phyloP scores from a whole-genome alignment of 1,140 invertebrate genomes.

The Lordiphosa collinella region DNA sequence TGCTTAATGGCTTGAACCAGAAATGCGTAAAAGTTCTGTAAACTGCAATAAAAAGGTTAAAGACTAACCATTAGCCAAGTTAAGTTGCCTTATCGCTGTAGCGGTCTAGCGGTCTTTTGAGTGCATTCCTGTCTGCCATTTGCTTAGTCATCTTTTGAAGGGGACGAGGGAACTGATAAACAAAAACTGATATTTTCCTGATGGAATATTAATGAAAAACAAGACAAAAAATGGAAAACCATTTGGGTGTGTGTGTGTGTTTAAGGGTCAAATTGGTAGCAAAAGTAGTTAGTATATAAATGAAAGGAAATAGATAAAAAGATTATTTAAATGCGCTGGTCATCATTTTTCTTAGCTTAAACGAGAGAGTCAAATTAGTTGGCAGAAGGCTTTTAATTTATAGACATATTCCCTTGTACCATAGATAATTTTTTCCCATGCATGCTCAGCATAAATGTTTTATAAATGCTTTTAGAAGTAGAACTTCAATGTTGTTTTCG shows the following conservation, averaged over 20 bases:
- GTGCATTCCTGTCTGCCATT: constrained; percentile 30
- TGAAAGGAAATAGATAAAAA: too few relatives aligned
- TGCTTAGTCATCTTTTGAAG: constrained; percentile 53
- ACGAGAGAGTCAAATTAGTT: too few relatives aligned
- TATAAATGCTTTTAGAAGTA: too few relatives aligned
- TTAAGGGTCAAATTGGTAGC: constrained; percentile 63
- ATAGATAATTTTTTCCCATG: too few relatives aligned
- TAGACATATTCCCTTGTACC: too few relatives aligned
- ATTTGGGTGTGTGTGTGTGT: constrained; percentile 1
- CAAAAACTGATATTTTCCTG: constrained; percentile 29
- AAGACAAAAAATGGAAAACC: constrained; percentile 5
- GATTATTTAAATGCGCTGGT: too few relatives aligned
- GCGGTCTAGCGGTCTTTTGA: background rate
- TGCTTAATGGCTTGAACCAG: constrained; percentile 10
- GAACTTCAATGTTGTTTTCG: too few relatives aligned
- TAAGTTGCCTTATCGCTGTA: constrained; percentile 34
- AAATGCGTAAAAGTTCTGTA: constrained; percentile 42
- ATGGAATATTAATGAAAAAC: constrained; percentile 69
- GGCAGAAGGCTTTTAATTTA: too few relatives aligned
- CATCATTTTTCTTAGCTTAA: too few relatives aligned
- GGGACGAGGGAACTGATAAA: constrained; percentile 28
- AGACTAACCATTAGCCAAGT: constrained; percentile 74
- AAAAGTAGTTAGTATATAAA: constrained; percentile 42
- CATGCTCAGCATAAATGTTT: too few relatives aligned
- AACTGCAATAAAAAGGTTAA: constrained; percentile 71